Conservation (phyloP, 1,140 invertebrate genomes). For the Aphis craccivora region DNA sequence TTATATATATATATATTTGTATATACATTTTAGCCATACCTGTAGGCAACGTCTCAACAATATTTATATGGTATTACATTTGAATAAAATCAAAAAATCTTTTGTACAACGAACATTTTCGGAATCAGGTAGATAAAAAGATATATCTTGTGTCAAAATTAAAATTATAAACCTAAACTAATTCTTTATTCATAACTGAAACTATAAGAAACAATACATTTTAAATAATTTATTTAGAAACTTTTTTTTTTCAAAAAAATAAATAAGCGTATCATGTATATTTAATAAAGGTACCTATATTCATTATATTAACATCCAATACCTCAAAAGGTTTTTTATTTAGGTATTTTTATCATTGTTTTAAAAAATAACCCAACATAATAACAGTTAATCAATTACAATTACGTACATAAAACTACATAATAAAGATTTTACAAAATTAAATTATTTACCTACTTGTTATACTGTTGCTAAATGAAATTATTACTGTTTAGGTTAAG, state of each 20-base stretch:
- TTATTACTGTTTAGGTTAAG: conserved; percentile 7
- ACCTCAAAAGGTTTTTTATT: neutral
- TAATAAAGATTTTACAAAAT: neutral
- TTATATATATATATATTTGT: too few species aligned
- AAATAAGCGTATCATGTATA: neutral
- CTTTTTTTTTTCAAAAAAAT: neutral
- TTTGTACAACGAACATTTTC: too few species aligned
- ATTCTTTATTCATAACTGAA: neutral
- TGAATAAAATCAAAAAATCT: too few species aligned
- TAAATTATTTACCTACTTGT: neutral
- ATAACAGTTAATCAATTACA: neutral
- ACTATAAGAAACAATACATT: neutral
- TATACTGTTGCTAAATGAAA: neutral
- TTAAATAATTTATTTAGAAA: neutral
- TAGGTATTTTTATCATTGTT: neutral
- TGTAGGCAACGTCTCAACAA: too few species aligned
- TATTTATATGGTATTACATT: too few species aligned
- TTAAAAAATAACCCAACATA: neutral
- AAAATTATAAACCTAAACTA: neutral
- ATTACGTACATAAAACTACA: neutral
- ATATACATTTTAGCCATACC: too few species aligned
- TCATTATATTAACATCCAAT: neutral
- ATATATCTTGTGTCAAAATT: neutral
- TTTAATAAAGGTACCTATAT: neutral
- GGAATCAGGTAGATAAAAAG: too few species aligned